phyloP scores from a whole-genome alignment of 2,888 invertebrate genomes.

The Drosophila helvetica region DNA sequence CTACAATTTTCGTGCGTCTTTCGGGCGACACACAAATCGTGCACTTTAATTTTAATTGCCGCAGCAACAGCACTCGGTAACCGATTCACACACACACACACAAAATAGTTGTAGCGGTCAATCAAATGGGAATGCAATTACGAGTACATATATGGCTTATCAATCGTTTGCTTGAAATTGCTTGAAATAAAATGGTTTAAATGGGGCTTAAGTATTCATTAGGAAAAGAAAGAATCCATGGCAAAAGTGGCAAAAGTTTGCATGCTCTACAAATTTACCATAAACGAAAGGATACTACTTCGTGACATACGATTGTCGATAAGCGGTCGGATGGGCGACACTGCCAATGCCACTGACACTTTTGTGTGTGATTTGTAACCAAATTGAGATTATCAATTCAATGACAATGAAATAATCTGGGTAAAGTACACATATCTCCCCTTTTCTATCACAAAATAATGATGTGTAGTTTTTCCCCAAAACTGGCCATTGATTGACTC shows the following conservation, averaged over 20 bases:
- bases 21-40: constrained; percentile 24
- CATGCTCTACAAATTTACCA: background rate
- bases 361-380: constrained; percentile 61
- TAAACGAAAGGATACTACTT: too few species aligned
- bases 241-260: background rate
- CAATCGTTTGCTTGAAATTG: background rate
- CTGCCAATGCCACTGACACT: constrained; percentile 5
- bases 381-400: constrained; percentile 53
- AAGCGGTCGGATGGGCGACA: background rate
- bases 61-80: constrained; percentile 2
- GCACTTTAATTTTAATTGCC: constrained; percentile 51
- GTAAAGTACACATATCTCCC: background rate
- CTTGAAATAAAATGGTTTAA: background rate
- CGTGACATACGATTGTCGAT: too few species aligned
- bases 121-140: constrained; percentile 9
- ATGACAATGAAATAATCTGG: constrained; percentile 17
- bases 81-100: constrained; percentile 18
- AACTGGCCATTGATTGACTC: constrained; percentile 36
- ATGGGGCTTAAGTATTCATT: background rate
- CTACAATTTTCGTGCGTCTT: constrained; percentile 36
- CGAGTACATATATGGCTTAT: background rate
- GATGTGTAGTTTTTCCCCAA: background rate
- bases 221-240: background rate
- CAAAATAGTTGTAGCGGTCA: background rate
- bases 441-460: background rate